These are phyloP conservation scores for Tyria jacobaeae DNA, from an alignment of 2,888 invertebrate species.

Conservation along the genomic window DNA sequence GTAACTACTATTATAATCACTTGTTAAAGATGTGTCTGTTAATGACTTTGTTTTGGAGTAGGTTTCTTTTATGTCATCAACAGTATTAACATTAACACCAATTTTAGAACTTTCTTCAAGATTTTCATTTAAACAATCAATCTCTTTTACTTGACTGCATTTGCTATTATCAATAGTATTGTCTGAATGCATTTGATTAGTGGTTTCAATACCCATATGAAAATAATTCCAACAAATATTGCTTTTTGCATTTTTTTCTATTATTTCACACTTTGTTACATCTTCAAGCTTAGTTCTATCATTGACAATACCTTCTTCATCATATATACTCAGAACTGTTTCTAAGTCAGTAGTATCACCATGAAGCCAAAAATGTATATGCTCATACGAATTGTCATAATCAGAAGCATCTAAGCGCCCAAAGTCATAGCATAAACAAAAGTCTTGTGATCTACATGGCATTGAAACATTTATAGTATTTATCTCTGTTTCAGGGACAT, in stretches of 20 bases:
- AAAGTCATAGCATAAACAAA: conserved; percentile 75
- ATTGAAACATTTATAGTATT: conserved; percentile 25
- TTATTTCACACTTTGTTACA: conserved; percentile 19
- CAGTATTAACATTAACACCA: background rate
- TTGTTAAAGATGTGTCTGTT: background rate
- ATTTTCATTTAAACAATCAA: conserved; percentile 11
- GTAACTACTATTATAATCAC: conserved; percentile 1
- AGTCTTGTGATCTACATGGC: conserved; percentile 42
- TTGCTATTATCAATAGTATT: conserved; percentile 2
- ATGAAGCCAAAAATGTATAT: conserved; percentile 71
- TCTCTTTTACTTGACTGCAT: conserved; percentile 8
- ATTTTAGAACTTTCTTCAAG: conserved; percentile 5
- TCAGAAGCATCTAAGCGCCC: conserved; percentile 65
- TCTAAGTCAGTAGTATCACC: conserved; percentile 52
- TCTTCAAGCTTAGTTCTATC: conserved; percentile 30
- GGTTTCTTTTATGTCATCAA: background rate
- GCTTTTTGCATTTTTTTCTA: conserved; percentile 30
- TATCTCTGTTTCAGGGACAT: conserved; percentile 22
- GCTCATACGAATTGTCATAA: conserved; percentile 59
- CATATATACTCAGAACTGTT: conserved; percentile 67
- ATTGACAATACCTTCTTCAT: conserved; percentile 38
- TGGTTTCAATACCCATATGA: conserved; percentile 11
- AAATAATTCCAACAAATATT: conserved; percentile 48
- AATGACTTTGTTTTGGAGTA: background rate
- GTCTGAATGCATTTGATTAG: conserved; percentile 8